These are phyloP conservation scores for Tethya wilhelma DNA, from an alignment of 37 sponge, comb jelly and placozoan species.

Conservation along the genomic window DNA sequence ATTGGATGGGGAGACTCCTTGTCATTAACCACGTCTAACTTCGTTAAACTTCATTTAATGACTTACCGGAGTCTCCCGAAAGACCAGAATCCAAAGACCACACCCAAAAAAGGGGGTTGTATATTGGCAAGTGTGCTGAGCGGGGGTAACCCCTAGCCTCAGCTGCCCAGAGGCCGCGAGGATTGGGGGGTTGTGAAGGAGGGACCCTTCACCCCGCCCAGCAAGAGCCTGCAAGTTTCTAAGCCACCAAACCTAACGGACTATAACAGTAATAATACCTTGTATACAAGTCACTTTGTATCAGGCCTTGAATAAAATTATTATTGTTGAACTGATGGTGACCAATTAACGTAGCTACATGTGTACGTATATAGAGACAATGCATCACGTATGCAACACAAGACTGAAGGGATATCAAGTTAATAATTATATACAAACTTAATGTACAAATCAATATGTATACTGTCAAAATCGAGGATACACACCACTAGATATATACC, in stretches of 20 bases:
- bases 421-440: background rate
- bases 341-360: too few relatives aligned
- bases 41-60: too few relatives aligned
- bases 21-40: too few relatives aligned
- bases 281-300: too few relatives aligned
- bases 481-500: too few relatives aligned
- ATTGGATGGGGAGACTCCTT: too few relatives aligned
- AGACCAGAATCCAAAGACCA: background rate
- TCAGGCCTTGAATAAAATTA: too few relatives aligned
- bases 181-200: conserved; percentile 1
- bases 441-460: background rate
- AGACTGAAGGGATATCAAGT: too few relatives aligned
- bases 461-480: background rate
- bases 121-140: too few relatives aligned
- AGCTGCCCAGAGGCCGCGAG: background rate
- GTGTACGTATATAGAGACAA: too few relatives aligned
- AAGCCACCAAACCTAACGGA: background rate
- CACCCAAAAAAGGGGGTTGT: background rate
- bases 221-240: background rate
- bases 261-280: background rate
- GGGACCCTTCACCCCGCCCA: conserved; percentile 17
- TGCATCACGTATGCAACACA: too few relatives aligned
- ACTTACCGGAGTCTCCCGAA: background rate
- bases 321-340: too few relatives aligned
- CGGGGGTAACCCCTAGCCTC: background rate